A percentile compares a stretch with the other conserved stretches of the same genome.
Evolutionary conservation across 1,140 invertebrate genomes (phyloP).

Genomic region (Lethrus apterus): DNA sequence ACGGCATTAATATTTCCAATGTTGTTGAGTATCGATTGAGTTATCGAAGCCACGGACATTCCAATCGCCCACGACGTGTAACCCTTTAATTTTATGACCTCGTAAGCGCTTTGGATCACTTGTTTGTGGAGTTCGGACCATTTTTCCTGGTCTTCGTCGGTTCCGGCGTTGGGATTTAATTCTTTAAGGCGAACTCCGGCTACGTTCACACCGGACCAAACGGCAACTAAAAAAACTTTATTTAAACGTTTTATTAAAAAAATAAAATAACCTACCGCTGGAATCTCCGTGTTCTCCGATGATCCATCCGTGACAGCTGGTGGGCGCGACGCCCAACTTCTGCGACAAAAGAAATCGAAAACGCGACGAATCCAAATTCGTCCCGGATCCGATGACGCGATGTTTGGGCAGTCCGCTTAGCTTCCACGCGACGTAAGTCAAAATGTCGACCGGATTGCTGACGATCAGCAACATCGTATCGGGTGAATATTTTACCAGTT

Average conservation of each 20-base stretch:
- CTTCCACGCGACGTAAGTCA: constrained; percentile 92
- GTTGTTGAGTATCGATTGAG: constrained; percentile 68
- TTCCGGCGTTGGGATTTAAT: constrained; percentile 65
- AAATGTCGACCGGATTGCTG: constrained; percentile 84
- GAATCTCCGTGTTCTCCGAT: constrained; percentile 82
- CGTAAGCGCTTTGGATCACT: constrained; percentile 79
- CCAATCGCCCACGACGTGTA: constrained; percentile 90
- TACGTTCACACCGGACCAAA: constrained; percentile 89
- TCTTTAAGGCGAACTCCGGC: constrained; percentile 77
- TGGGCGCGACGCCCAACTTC: constrained; percentile 68
- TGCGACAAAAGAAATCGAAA: constrained; percentile 85
- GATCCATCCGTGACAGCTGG: constrained; percentile 82
- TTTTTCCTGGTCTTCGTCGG: constrained; percentile 63
- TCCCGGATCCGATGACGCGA: constrained; percentile 83
- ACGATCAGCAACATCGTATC: constrained; percentile 81
- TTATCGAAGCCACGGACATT: constrained; percentile 68
- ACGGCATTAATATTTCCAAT: constrained; percentile 71
- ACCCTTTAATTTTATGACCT: constrained; percentile 84
- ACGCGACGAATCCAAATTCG: constrained; percentile 82
- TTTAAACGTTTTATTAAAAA: background rate
- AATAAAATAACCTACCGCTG: constrained; percentile 49
- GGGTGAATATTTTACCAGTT: constrained; percentile 77
- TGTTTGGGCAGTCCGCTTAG: constrained; percentile 79
- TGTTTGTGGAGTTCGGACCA: constrained; percentile 71
- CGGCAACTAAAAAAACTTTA: constrained; percentile 58